Evolutionary conservation across 2,113 vertebrate genomes (phyloP).

Genomic region (Sinocyclocheilus grahami): DNA sequence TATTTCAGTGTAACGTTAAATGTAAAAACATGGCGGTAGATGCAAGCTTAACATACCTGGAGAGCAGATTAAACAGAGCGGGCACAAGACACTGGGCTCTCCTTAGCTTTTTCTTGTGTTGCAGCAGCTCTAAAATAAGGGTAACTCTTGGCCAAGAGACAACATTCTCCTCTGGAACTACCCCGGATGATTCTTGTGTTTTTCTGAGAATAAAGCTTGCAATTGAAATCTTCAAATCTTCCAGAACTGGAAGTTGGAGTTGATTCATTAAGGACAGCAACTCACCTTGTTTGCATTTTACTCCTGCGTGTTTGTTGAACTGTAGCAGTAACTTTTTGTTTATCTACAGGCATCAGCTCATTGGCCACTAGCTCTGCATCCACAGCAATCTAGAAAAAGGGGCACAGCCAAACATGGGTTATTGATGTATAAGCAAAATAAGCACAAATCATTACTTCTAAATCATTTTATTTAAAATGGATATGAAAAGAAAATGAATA

Average conservation of each 20-base stretch:
- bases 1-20: background rate
- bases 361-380: conserved; percentile 84
- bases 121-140: conserved; percentile 89
- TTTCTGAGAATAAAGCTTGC: conserved; percentile 73
- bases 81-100: conserved; percentile 77
- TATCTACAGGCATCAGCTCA: conserved; percentile 84
- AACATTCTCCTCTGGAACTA: conserved; percentile 62
- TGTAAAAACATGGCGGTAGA: background rate
- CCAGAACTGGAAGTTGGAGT: background rate
- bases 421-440: background rate
- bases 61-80: conserved; percentile 85
- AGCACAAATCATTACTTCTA: conserved; percentile 61
- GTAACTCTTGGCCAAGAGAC: conserved; percentile 87
- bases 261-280: background rate
- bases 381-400: conserved; percentile 79
- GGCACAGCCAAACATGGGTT: background rate
- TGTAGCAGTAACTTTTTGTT: conserved; percentile 73
- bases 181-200: conserved; percentile 62
- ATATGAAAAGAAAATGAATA: background rate
- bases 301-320: conserved; percentile 88
- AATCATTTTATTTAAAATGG: background rate
- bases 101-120: conserved; percentile 95
- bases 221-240: background rate
- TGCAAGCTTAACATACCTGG: conserved; percentile 75
- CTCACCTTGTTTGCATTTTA: conserved; percentile 82